Evolutionary conservation across 1,140 invertebrate species (phyloP).

Genomic region (Mamestra configurata): DNA sequence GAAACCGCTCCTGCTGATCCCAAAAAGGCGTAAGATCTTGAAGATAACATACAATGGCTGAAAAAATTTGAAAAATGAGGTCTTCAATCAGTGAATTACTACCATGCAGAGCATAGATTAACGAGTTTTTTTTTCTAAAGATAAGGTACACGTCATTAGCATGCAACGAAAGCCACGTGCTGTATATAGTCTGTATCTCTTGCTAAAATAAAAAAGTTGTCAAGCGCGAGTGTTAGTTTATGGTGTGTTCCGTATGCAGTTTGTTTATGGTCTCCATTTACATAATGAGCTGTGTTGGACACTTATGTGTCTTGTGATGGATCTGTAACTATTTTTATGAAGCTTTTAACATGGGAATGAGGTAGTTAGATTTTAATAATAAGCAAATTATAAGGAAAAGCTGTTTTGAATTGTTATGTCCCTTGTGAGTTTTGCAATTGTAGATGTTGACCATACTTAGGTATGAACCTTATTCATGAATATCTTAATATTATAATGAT

Average conservation of each 20-base stretch:
- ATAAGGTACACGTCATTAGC: slow-evolving; percentile 40
- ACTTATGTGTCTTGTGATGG: background rate
- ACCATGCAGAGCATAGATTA: slow-evolving; percentile 41
- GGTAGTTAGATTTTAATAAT: slow-evolving; percentile 7
- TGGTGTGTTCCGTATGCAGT: slow-evolving; percentile 31
- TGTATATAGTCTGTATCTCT: slow-evolving; percentile 41
- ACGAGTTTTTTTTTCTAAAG: slow-evolving; percentile 39
- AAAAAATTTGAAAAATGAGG: slow-evolving; percentile 35
- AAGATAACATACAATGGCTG: slow-evolving; percentile 25
- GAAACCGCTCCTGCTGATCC: background rate
- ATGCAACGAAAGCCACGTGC: slow-evolving; percentile 33
- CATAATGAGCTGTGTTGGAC: slow-evolving; percentile 17
- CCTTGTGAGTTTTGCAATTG: too few relatives aligned
- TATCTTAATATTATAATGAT: too few relatives aligned
- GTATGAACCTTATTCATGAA: too few relatives aligned
- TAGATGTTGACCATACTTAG: too few relatives aligned
- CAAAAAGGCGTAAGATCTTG: slow-evolving; percentile 17
- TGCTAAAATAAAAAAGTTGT: slow-evolving; percentile 32
- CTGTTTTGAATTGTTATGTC: background rate
- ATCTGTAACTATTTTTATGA: slow-evolving; percentile 17
- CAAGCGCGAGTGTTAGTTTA: slow-evolving; percentile 31
- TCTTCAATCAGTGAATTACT: slow-evolving; percentile 35
- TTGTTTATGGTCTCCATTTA: slow-evolving; percentile 30
- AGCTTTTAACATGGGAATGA: background rate
- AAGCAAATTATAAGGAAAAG: background rate